Percentiles rank a stretch among this genome's conserved stretches.
Evolutionary conservation across 2,888 invertebrate genomes (phyloP).

Genomic region (Cryptus viduatorius): DNA sequence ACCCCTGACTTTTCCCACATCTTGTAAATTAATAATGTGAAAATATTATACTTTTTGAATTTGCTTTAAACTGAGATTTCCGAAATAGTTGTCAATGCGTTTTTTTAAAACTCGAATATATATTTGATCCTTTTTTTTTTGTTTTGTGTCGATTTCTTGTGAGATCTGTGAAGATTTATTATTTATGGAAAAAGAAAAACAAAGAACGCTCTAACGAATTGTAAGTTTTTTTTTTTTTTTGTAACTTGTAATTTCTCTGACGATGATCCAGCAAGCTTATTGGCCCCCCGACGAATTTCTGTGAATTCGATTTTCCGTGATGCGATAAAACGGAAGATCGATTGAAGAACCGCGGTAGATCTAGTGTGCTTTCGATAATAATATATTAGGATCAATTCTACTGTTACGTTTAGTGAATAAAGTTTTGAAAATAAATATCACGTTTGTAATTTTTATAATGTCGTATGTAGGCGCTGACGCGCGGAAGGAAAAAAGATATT

Average conservation of each 20-base stretch:
- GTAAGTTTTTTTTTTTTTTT: constrained; percentile 22
- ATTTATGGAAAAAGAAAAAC: constrained; percentile 29
- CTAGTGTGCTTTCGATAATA: constrained; percentile 68
- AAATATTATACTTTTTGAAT: constrained; percentile 38
- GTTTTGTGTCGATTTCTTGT: constrained; percentile 3
- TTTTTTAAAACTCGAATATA: constrained; percentile 38
- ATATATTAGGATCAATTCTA: constrained; percentile 70
- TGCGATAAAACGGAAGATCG: constrained; percentile 36
- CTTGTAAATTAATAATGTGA: constrained; percentile 11
- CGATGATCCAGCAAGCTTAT: constrained; percentile 45
- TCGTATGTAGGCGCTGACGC: constrained; percentile 34
- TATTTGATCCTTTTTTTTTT: constrained; percentile 29
- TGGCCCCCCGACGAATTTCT: constrained; percentile 32
- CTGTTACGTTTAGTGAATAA: constrained; percentile 69
- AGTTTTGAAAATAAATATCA: constrained; percentile 62
- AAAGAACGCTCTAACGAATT: constrained; percentile 29
- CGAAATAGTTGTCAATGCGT: constrained; percentile 41
- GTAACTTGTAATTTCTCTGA: constrained; percentile 38
- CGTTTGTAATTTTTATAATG: neutral
- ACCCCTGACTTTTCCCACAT: neutral
- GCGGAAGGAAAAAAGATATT: neutral
- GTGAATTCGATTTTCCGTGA: constrained; percentile 34
- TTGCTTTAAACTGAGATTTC: constrained; percentile 48
- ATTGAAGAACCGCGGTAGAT: constrained; percentile 57
- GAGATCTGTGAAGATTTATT: constrained; percentile 34